These are phyloP conservation scores for Lasioglossum morio DNA, from an alignment of 2,888 invertebrate genomes.

Conservation along the genomic window DNA sequence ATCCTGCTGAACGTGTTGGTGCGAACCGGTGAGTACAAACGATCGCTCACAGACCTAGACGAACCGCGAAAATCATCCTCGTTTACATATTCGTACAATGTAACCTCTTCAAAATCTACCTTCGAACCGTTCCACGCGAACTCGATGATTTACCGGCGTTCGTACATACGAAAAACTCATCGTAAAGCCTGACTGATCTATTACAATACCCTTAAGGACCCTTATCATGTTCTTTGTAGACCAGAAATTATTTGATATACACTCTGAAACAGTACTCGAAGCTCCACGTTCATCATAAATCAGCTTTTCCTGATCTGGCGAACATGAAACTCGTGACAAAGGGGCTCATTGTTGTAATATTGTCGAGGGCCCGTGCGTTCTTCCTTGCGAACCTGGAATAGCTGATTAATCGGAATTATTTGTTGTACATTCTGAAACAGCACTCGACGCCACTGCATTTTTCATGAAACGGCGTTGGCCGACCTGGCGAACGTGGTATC, in stretches of 20 bases:
- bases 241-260: neutral
- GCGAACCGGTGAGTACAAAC: slow-evolving; percentile 79
- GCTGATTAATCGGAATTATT: neutral
- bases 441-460: neutral
- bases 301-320: neutral
- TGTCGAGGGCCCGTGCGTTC: neutral
- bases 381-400: neutral
- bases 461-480: neutral
- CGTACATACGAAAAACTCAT: neutral
- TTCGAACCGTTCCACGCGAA: neutral
- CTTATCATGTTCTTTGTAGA: neutral
- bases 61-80: neutral
- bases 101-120: neutral
- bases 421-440: neutral
- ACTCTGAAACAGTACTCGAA: neutral
- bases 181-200: neutral
- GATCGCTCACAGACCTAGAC: neutral
- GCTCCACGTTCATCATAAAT: neutral
- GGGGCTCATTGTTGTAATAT: neutral
- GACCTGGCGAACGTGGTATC: neutral
- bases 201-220: neutral
- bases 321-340: neutral
- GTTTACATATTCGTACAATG: neutral
- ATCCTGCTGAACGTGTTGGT: slow-evolving; percentile 81
- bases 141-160: neutral